Evolutionary conservation across 2,113 vertebrate species (phyloP), one percentile per base, ranked within the genome.

Genomic region (Nerophis lumbriciformis): DNA sequence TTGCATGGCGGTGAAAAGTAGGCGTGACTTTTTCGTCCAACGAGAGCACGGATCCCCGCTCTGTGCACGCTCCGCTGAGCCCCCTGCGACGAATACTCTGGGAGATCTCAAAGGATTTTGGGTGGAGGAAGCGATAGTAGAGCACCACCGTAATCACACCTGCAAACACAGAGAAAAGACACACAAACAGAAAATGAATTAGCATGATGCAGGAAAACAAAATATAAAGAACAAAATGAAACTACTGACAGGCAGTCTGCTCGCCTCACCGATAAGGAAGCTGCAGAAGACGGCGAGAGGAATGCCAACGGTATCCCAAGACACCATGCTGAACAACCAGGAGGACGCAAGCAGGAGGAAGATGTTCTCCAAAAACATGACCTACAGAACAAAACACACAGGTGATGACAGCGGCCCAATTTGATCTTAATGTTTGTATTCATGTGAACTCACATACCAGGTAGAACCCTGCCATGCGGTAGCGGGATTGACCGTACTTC

Each of bases 81-180:
- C 82, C 59, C 49, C 81, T 75, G 63, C 71, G 86, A 57, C 72
- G 69, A 42, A 92, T 87, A 61, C 85, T 83, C 64, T 86, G 90
- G 73, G 90, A 86, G 76, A 93, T 93, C 83, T 91, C 92, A 2
- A 92, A 77, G 59, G 93, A 92, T 9, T 91, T 93, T 0, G 94
- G 93, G 14, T 94, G 94, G 1, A 94, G 87, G 66, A 94, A 90
- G 62, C 90, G 91, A 72, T 93, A 94, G 73, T 93, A 93, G 37
- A 92, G 16, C 3, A 91, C 82, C 76, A 94, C 71, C 0, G 92
- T 91, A 53, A 86, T 75, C 0, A 89, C 69, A 71, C 93, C 93
- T 94, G 73, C 0, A 78, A 58, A 48, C 77, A 87, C 10, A 80
- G 82, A 53, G 84, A 85, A 63, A 59, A 53, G 7, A 53, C 14